These are phyloP conservation scores for Callionymus lyra DNA, from an alignment of 2,113 vertebrate genomes.

Conservation along the genomic window DNA sequence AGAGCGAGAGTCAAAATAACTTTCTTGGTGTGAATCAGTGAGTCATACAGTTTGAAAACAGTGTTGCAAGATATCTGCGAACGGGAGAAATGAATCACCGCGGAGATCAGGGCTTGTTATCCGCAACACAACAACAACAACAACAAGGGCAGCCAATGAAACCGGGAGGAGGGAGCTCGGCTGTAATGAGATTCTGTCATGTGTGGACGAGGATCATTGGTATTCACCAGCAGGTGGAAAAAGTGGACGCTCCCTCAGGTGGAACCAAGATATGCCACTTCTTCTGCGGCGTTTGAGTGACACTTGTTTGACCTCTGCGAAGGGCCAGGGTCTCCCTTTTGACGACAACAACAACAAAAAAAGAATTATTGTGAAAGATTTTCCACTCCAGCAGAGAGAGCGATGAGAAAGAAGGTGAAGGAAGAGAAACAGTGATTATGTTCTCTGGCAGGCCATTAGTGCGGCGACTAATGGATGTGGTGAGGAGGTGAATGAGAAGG, in stretches of 20 bases:
- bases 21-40: no score
- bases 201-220: slow-evolving; percentile 27
- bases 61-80: no score
- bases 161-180: no score
- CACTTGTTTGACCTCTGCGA: slow-evolving; percentile 5
- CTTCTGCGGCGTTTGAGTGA: slow-evolving; percentile 3
- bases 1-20: no score
- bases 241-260: slow-evolving; percentile 28
- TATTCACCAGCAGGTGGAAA: slow-evolving; percentile 56
- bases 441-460: slow-evolving; percentile 41
- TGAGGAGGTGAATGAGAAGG: slow-evolving; percentile 41
- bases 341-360: slow-evolving; percentile 4
- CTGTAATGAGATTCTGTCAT: slow-evolving; percentile 17
- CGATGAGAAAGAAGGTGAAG: slow-evolving; percentile 22
- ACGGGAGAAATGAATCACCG: no score
- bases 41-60: no score
- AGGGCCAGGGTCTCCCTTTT: slow-evolving; percentile 11
- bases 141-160: no score
- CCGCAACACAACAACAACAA: no score
- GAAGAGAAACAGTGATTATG: slow-evolving; percentile 26
- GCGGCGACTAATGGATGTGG: slow-evolving; percentile 35
- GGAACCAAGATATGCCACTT: slow-evolving; percentile 51
- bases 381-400: slow-evolving; percentile 37
- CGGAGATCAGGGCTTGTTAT: no score
- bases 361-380: slow-evolving; percentile 33